A percentile compares a stretch with the other conserved stretches of the same genome.
phyloP scores from a whole-genome alignment of 2,113 vertebrate genomes.

The Oryzias celebensis region DNA sequence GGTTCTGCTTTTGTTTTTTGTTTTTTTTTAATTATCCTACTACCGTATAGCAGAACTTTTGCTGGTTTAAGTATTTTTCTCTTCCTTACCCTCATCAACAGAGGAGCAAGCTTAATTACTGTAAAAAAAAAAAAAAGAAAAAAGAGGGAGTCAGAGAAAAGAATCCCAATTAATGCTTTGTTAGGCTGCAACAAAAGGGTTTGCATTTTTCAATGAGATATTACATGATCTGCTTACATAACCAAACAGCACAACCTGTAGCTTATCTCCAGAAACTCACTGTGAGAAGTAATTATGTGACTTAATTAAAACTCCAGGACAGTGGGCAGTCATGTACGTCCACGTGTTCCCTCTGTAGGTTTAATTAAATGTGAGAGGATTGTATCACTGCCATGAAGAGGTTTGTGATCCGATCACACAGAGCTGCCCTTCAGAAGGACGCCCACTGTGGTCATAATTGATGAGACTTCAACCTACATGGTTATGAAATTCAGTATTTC shows the following conservation, averaged over 20 bases:
- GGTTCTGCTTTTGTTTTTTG: too few species aligned
- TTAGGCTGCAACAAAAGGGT: slow-evolving; percentile 15
- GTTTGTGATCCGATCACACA: slow-evolving; percentile 44
- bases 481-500: slow-evolving; percentile 34
- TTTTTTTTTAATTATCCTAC: too few species aligned
- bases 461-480: slow-evolving; percentile 17
- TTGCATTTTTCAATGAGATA: slow-evolving; percentile 20
- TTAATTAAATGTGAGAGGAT: slow-evolving; percentile 57
- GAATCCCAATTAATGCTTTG: neutral
- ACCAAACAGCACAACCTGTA: slow-evolving; percentile 12
- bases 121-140: too few species aligned
- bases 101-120: too few species aligned
- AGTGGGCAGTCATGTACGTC: slow-evolving; percentile 17
- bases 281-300: slow-evolving; percentile 52
- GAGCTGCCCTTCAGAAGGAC: slow-evolving; percentile 27
- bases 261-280: slow-evolving; percentile 35
- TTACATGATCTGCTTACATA: slow-evolving; percentile 24
- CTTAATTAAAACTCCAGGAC: slow-evolving; percentile 42
- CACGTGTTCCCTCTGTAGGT: slow-evolving; percentile 39
- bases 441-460: slow-evolving; percentile 38
- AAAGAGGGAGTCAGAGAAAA: neutral
- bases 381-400: slow-evolving; percentile 31
- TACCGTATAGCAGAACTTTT: too few species aligned
- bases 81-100: too few species aligned
- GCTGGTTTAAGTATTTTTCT: too few species aligned